These are phyloP conservation scores for Lamellibrachia luymesi DNA, from an alignment of 1,140 invertebrate genomes.

Conservation along the genomic window DNA sequence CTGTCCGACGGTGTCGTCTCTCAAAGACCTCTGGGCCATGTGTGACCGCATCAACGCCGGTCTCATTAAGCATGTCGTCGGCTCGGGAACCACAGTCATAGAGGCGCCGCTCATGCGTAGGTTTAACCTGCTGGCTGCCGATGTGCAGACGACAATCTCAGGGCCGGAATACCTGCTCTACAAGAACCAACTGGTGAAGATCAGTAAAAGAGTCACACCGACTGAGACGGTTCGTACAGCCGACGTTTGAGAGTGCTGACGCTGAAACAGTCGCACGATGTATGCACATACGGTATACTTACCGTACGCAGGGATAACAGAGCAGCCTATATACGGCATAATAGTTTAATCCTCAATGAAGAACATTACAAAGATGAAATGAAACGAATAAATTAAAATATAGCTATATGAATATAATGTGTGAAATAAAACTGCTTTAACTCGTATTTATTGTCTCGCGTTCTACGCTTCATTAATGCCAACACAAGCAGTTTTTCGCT, in stretches of 20 bases:
- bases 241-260: background rate
- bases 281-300: background rate
- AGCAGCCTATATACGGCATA: background rate
- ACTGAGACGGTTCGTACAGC: background rate
- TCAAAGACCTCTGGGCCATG: slow-evolving; percentile 27
- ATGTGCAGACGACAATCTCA: background rate
- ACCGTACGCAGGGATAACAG: background rate
- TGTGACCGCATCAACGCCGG: slow-evolving; percentile 25
- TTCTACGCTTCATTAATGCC: background rate
- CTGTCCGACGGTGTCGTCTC: slow-evolving; percentile 23
- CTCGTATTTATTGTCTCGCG: background rate
- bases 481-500: background rate
- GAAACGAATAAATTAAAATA: background rate
- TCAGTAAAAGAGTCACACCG: background rate
- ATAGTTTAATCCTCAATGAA: background rate
- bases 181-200: slow-evolving; percentile 10
- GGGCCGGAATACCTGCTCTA: slow-evolving; percentile 8
- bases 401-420: background rate
- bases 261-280: background rate
- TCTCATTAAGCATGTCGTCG: background rate
- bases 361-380: background rate
- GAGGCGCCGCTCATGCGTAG: background rate
- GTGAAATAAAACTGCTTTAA: background rate
- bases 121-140: background rate
- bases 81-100: too few relatives aligned